These are phyloP conservation scores for Lithophane semibrunnea DNA, from an alignment of 2,888 invertebrate genomes.

Conservation along the genomic window DNA sequence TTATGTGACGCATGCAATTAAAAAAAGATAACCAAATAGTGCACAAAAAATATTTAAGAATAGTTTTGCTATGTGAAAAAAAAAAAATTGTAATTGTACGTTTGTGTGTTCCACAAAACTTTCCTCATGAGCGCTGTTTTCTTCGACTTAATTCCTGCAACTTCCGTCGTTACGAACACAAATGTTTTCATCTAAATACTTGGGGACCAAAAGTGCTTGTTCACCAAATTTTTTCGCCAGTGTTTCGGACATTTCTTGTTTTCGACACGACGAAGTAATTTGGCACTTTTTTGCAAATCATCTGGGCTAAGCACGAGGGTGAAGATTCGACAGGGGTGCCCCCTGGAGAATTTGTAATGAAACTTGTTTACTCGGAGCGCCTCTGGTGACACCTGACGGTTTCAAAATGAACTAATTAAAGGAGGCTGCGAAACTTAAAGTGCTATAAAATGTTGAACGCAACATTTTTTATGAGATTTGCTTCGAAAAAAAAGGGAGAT, in stretches of 20 bases:
- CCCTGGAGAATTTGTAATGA: constrained; percentile 62
- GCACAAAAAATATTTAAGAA: background rate
- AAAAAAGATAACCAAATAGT: background rate
- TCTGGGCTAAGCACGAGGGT: constrained; percentile 53
- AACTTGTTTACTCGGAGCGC: constrained; percentile 65
- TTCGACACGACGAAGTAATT: constrained; percentile 68
- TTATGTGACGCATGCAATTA: background rate
- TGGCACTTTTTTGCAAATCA: constrained; percentile 69
- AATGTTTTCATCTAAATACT: constrained; percentile 65
- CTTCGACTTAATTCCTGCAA: constrained; percentile 56
- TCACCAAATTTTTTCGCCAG: constrained; percentile 51
- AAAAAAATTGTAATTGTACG: constrained; percentile 11
- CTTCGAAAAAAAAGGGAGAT: constrained; percentile 48
- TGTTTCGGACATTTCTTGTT: constrained; percentile 63
- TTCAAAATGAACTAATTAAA: constrained; percentile 68
- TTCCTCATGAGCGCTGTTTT: constrained; percentile 44
- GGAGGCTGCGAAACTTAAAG: constrained; percentile 57
- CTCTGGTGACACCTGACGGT: constrained; percentile 68
- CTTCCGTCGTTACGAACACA: constrained; percentile 56
- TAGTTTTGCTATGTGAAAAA: background rate
- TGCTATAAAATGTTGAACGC: constrained; percentile 56
- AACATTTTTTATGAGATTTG: constrained; percentile 59
- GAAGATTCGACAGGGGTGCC: constrained; percentile 60
- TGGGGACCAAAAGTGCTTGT: constrained; percentile 56
- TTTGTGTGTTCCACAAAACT: constrained; percentile 44